Evolutionary conservation across 2,888 invertebrate genomes (phyloP).

Genomic region (Chrysina gloriosa): DNA sequence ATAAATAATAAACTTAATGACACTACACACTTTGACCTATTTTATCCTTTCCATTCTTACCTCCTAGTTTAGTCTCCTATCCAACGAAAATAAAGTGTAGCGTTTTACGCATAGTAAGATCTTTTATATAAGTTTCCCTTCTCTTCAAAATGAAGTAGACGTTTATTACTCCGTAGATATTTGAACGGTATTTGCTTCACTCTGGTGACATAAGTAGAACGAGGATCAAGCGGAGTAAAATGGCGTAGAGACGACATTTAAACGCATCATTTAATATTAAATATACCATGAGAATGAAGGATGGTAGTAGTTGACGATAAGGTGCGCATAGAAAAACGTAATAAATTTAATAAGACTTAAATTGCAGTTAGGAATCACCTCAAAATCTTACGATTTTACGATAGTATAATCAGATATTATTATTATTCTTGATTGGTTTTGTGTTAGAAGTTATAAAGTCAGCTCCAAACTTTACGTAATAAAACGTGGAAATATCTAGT

Average conservation of each 20-base stretch:
- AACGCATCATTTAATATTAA: constrained; percentile 26
- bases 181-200: constrained; percentile 18
- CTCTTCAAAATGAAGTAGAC: too few relatives aligned
- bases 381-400: constrained; percentile 1
- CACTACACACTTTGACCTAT: too few relatives aligned
- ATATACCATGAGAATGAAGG: background rate
- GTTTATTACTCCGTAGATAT: too few relatives aligned
- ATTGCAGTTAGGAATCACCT: background rate
- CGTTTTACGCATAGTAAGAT: too few relatives aligned
- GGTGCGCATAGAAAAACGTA: background rate
- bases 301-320: background rate
- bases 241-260: constrained; percentile 5
- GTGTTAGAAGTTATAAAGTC: background rate
- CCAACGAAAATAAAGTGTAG: too few relatives aligned
- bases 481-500: background rate
- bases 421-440: too few relatives aligned
- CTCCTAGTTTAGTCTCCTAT: too few relatives aligned
- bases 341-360: constrained; percentile 25
- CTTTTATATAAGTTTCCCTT: too few relatives aligned
- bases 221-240: constrained; percentile 6
- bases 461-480: background rate
- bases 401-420: too few relatives aligned
- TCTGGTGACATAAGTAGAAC: constrained; percentile 5
- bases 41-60: too few relatives aligned
- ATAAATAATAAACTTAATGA: too few relatives aligned